These are phyloP conservation scores for Dexiosoma caninum DNA, from an alignment of 2,888 invertebrate genomes.

Conservation along the genomic window DNA sequence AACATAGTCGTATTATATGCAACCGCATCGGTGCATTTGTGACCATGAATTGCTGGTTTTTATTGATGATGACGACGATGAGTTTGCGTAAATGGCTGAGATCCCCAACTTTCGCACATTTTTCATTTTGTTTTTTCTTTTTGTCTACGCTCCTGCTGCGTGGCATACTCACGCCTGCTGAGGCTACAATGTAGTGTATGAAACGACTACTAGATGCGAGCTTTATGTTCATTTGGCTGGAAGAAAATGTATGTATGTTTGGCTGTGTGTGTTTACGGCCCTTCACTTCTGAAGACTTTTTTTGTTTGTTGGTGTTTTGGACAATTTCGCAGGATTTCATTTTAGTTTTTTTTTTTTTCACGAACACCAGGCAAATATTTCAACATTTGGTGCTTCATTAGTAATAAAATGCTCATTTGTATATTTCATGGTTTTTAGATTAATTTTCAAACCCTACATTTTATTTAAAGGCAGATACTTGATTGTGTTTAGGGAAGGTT, in stretches of 20 bases:
- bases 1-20: neutral
- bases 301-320: constrained; percentile 25
- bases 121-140: constrained; percentile 28
- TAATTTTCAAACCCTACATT: neutral
- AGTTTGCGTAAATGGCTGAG: constrained; percentile 25
- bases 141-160: constrained; percentile 44
- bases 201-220: constrained; percentile 2
- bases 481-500: neutral
- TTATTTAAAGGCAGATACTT: neutral
- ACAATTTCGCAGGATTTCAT: constrained; percentile 38
- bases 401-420: constrained; percentile 52
- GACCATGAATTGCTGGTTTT: neutral
- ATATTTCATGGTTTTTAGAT: neutral
- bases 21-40: neutral
- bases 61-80: constrained; percentile 8
- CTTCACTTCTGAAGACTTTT: constrained; percentile 8
- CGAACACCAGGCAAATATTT: constrained; percentile 44
- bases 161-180: constrained; percentile 39
- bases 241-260: neutral
- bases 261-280: neutral
- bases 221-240: neutral
- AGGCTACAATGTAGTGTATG: neutral
- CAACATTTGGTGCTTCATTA: constrained; percentile 58
- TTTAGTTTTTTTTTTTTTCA: constrained; percentile 3
- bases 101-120: constrained; percentile 46